phyloP scores from a whole-genome alignment of 2,113 vertebrate genomes.

The Neolamprologus fasciatus region DNA sequence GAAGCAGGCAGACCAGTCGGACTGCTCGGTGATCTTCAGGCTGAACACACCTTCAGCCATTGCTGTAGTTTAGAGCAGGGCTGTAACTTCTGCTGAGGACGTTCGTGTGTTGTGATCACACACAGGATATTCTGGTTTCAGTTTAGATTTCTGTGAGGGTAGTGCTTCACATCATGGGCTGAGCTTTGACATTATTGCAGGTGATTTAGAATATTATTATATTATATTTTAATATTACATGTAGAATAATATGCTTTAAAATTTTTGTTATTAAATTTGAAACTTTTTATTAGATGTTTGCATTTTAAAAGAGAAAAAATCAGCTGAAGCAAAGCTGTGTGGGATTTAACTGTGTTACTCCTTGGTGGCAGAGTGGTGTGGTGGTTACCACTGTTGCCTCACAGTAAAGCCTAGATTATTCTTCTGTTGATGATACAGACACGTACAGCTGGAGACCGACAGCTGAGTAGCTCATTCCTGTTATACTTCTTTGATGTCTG shows the following conservation, averaged over 20 bases:
- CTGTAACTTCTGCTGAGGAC: not conserved
- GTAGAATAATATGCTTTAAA: not conserved
- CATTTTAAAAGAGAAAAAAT: not conserved
- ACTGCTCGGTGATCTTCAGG: not conserved
- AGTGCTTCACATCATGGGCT: not conserved
- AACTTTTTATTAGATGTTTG: not conserved
- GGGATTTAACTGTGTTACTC: not conserved
- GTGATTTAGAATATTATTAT: not conserved
- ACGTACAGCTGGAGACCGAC: not conserved
- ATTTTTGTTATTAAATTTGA: not conserved
- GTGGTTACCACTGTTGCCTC: not conserved
- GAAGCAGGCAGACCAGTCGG: not conserved
- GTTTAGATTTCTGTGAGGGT: not conserved
- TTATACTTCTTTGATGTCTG: not conserved
- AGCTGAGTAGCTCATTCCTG: not conserved
- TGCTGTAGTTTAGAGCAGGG: not conserved
- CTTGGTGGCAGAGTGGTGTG: not conserved
- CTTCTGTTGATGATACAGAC: not conserved
- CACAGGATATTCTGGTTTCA: not conserved
- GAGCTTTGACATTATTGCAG: not conserved
- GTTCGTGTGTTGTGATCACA: not conserved
- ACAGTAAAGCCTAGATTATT: not conserved
- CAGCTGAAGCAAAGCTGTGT: not conserved
- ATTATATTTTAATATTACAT: not conserved
- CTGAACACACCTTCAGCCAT: not conserved